Conservation (phyloP, 2,113 vertebrate species). For the Rhombomys opimus region DNA sequence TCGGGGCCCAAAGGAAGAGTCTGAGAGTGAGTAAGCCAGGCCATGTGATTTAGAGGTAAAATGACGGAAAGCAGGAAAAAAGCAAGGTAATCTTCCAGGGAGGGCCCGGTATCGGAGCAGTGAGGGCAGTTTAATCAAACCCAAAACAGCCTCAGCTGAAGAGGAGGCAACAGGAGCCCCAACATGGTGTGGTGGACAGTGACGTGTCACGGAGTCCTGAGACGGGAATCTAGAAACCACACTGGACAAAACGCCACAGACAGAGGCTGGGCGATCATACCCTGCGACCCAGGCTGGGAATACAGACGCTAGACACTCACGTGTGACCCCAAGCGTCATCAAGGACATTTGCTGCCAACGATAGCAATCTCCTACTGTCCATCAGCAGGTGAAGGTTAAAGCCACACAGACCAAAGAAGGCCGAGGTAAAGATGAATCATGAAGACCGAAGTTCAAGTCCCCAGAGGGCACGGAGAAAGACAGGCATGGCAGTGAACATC, state of each 20-base stretch:
- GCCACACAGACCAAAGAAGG: neutral
- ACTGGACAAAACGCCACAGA: neutral
- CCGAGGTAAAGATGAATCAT: neutral
- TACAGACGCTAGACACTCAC: neutral
- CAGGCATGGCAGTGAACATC: neutral
- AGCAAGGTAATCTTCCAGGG: neutral
- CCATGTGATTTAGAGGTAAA: neutral
- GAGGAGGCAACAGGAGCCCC: neutral
- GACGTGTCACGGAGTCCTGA: rapidly evolving
- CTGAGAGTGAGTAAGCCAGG: neutral
- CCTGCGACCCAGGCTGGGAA: neutral
- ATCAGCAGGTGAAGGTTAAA: neutral
- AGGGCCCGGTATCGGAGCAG: neutral
- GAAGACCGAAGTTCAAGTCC: neutral
- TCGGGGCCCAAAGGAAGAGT: neutral
- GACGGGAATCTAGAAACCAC: neutral
- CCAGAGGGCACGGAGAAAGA: neutral
- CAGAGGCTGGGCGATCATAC: rapidly evolving
- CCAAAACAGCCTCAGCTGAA: neutral
- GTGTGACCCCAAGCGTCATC: neutral
- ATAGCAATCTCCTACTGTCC: neutral
- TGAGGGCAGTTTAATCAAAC: neutral
- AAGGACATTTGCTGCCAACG: neutral
- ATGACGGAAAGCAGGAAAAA: neutral
- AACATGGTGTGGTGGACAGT: rapidly evolving